Percentiles rank a stretch among this genome's conserved stretches.
phyloP scores from a whole-genome alignment of 2,113 vertebrate genomes.

The Antidorcas marsupialis region DNA sequence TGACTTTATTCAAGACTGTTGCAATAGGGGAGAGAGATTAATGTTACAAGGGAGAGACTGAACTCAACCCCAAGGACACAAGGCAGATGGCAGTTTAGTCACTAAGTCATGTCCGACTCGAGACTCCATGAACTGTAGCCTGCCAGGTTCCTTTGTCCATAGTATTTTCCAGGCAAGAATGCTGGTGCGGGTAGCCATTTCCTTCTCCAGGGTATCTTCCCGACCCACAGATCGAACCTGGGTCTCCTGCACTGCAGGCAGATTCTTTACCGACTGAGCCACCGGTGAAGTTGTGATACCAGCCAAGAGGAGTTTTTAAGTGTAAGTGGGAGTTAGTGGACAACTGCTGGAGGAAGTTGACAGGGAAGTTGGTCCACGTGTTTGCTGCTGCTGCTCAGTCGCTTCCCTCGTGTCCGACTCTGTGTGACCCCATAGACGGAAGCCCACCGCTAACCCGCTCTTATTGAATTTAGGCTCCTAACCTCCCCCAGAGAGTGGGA shows the following conservation, averaged over 20 bases:
- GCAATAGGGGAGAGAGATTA: background rate
- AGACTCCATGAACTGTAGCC: background rate
- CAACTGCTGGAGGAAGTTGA: background rate
- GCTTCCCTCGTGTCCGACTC: no score
- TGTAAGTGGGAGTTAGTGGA: background rate
- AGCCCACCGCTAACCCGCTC: background rate
- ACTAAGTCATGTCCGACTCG: background rate
- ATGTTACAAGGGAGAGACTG: background rate
- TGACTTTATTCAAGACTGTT: background rate
- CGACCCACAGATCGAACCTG: rapidly evolving
- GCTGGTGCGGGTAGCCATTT: background rate
- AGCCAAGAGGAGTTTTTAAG: background rate
- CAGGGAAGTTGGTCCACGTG: background rate
- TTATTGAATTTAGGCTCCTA: background rate
- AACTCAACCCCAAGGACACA: background rate
- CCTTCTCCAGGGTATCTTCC: background rate
- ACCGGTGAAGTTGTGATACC: background rate
- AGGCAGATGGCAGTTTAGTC: background rate
- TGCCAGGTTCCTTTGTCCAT: background rate
- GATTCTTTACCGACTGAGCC: background rate
- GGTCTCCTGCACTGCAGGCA: background rate
- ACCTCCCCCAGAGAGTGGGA: background rate
- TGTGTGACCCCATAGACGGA: no score
- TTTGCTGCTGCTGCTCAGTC: background rate
- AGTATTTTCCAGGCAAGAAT: background rate